These are phyloP conservation scores for Hepsetus odoe DNA, from an alignment of 2,113 vertebrate species.

Conservation along the genomic window DNA sequence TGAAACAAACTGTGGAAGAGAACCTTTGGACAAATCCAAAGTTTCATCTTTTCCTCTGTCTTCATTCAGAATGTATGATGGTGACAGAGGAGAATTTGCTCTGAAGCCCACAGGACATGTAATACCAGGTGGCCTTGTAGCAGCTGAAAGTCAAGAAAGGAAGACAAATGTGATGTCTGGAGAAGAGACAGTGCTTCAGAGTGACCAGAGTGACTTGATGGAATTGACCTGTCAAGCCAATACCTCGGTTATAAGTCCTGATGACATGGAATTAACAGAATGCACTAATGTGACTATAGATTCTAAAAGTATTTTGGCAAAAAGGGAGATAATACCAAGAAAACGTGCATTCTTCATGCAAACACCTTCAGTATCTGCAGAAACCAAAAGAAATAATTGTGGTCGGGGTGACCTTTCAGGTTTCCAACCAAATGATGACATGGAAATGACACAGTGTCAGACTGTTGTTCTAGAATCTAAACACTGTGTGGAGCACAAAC, in stretches of 20 bases:
- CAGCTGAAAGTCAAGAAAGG: neutral
- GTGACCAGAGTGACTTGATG: constrained; percentile 27
- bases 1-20: constrained; percentile 31
- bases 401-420: neutral
- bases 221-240: constrained; percentile 28
- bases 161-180: neutral
- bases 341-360: constrained; percentile 41
- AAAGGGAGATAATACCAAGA: constrained; percentile 10
- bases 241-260: constrained; percentile 2
- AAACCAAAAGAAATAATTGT: neutral
- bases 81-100: neutral
- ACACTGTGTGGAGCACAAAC: no score
- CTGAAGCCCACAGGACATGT: neutral
- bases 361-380: neutral
- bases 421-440: constrained; percentile 43
- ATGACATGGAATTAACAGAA: constrained; percentile 54
- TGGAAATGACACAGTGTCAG: constrained; percentile 63
- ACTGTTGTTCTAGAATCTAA: constrained; percentile 21
- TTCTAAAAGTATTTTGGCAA: neutral
- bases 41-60: neutral
- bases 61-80: neutral
- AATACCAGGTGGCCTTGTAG: neutral
- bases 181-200: neutral
- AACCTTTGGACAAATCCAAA: constrained; percentile 2
- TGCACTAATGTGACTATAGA: constrained; percentile 47